Conservation (phyloP, 2,888 invertebrate species). For the Ophion costatus region DNA sequence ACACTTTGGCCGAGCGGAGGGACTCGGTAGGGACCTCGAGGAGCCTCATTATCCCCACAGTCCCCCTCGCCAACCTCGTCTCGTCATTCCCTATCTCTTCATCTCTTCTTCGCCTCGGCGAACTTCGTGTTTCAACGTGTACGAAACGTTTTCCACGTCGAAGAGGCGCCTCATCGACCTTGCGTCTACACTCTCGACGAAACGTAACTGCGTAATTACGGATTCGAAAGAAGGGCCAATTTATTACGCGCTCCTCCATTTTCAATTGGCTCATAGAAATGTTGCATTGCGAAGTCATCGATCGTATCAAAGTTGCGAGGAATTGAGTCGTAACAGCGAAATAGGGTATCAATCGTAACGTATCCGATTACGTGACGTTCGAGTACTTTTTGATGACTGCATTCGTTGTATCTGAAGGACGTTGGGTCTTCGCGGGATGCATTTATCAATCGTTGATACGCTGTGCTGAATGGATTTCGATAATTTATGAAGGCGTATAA, state of each 20-base stretch:
- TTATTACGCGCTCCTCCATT: constrained; percentile 54
- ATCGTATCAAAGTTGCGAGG: background rate
- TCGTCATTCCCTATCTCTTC: constrained; percentile 9
- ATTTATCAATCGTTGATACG: background rate
- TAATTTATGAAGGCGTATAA: constrained; percentile 15
- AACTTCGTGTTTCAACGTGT: background rate
- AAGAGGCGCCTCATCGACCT: constrained; percentile 33
- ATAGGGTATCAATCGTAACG: background rate
- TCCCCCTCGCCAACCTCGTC: background rate
- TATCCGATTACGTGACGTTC: background rate
- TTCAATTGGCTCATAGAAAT: background rate
- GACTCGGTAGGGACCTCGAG: constrained; percentile 3
- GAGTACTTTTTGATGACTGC: background rate
- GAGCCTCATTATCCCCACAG: constrained; percentile 42
- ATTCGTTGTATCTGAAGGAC: background rate
- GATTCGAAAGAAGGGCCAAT: constrained; percentile 46
- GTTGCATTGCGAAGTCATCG: background rate
- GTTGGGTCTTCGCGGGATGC: background rate
- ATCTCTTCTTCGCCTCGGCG: background rate
- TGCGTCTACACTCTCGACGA: constrained; percentile 1
- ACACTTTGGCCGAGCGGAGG: constrained; percentile 36
- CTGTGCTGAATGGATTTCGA: constrained; percentile 3
- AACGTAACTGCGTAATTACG: constrained; percentile 30
- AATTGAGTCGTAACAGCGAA: background rate
- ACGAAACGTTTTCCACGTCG: constrained; percentile 45